Conservation (phyloP, 2,888 invertebrate species). For the Ceratothoa steindachneri region DNA sequence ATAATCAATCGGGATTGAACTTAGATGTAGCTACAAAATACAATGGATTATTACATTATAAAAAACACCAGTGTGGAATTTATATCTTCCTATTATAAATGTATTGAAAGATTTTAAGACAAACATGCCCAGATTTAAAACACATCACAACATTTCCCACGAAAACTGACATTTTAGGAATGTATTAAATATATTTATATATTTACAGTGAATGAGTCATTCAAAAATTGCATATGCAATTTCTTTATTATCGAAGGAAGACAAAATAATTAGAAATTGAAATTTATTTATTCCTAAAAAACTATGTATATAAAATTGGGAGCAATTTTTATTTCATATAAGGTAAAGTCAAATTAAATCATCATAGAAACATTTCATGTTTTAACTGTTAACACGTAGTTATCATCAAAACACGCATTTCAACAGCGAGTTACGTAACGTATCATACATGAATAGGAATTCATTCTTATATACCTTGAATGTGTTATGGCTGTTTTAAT, state of each 20-base stretch:
- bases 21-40: background rate
- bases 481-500: too few relatives aligned
- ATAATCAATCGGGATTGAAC: background rate
- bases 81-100: background rate
- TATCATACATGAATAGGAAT: too few relatives aligned
- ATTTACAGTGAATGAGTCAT: background rate
- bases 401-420: too few relatives aligned
- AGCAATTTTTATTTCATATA: too few relatives aligned
- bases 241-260: background rate
- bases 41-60: background rate
- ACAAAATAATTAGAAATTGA: background rate
- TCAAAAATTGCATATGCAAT: background rate
- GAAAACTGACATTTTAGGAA: background rate
- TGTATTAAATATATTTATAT: background rate
- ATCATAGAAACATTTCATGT: too few relatives aligned
- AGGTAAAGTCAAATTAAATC: too few relatives aligned
- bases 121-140: background rate
- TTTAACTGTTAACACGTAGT: too few relatives aligned
- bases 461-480: too few relatives aligned
- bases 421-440: too few relatives aligned
- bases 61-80: background rate
- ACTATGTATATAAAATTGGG: too few relatives aligned
- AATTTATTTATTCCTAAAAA: too few relatives aligned
- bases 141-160: background rate
- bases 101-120: too few relatives aligned